Evolutionary conservation across 2,113 vertebrate genomes (phyloP).

Genomic region (Glaucomys volans): DNA sequence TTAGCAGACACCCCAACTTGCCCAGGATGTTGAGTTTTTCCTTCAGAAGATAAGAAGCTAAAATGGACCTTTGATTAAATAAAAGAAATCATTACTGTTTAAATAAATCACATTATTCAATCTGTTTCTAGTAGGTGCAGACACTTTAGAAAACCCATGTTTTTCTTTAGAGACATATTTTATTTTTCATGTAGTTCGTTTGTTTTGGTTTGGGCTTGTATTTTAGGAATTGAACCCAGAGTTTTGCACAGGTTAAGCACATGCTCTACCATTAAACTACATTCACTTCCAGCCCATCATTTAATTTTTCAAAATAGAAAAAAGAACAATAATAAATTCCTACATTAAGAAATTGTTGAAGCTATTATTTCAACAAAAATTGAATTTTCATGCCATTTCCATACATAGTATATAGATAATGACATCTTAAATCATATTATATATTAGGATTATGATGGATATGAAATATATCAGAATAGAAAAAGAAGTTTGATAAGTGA

Average conservation of each 20-base stretch:
- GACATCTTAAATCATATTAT: background rate
- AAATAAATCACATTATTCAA: background rate
- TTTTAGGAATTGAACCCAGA: background rate
- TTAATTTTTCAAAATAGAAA: background rate
- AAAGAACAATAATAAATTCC: background rate
- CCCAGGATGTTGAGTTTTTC: conserved; percentile 96
- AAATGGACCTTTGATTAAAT: conserved; percentile 91
- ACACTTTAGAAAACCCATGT: background rate
- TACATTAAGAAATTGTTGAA: background rate
- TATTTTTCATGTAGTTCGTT: background rate
- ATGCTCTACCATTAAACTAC: background rate
- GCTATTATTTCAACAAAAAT: background rate
- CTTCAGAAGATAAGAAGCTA: conserved; percentile 95
- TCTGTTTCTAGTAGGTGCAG: background rate
- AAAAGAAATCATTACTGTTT: conserved; percentile 66
- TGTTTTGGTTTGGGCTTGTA: background rate
- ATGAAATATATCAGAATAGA: background rate
- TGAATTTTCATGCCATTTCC: background rate
- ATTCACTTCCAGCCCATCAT: background rate
- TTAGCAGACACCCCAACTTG: conserved; percentile 95
- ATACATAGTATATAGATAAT: background rate
- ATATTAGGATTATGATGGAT: background rate
- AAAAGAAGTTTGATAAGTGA: background rate
- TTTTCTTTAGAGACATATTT: background rate
- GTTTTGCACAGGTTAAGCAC: background rate